Percentiles rank a stretch among this genome's conserved stretches.
Conservation (phyloP, 2,888 invertebrate genomes). For the Andrena minutula region DNA sequence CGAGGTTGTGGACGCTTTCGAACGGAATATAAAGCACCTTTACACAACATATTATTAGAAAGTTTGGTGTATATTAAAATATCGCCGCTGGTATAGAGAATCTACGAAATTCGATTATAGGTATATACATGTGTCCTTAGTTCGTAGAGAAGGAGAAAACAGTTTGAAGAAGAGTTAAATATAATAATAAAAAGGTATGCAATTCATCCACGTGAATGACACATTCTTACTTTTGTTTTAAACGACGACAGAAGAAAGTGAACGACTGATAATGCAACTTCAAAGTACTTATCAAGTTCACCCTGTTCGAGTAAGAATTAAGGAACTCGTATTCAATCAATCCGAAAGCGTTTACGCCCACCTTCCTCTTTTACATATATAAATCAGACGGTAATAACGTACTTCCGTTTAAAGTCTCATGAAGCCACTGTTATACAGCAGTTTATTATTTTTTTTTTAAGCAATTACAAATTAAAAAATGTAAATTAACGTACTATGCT, state of each 20-base stretch:
- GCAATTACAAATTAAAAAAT: conserved; percentile 74
- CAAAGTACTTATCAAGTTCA: conserved; percentile 3
- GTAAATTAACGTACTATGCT: conserved; percentile 71
- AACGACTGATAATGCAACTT: conserved; percentile 26
- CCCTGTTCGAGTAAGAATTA: neutral
- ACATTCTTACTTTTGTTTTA: conserved; percentile 58
- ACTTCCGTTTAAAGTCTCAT: conserved; percentile 46
- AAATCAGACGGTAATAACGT: conserved; percentile 51
- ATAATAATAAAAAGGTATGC: conserved; percentile 28
- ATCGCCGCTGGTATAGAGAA: conserved; percentile 15
- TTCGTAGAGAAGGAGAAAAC: conserved; percentile 12
- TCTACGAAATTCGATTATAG: conserved; percentile 28
- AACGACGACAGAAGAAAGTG: conserved; percentile 57
- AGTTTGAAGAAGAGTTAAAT: conserved; percentile 24
- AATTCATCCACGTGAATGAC: conserved; percentile 43
- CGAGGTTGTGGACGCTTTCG: conserved; percentile 28
- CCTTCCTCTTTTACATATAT: neutral
- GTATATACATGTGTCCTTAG: conserved; percentile 13
- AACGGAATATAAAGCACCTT: conserved; percentile 34
- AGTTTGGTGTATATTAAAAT: conserved; percentile 28
- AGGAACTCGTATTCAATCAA: neutral
- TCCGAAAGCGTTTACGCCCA: conserved; percentile 2
- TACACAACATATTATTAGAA: conserved; percentile 49
- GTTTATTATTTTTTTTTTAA: conserved; percentile 72
- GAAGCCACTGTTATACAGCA: conserved; percentile 71